A percentile compares a stretch with the other conserved stretches of the same genome.
phyloP scores from a whole-genome alignment of 2,113 vertebrate species.

The Cyphomyrus plagiostoma region DNA sequence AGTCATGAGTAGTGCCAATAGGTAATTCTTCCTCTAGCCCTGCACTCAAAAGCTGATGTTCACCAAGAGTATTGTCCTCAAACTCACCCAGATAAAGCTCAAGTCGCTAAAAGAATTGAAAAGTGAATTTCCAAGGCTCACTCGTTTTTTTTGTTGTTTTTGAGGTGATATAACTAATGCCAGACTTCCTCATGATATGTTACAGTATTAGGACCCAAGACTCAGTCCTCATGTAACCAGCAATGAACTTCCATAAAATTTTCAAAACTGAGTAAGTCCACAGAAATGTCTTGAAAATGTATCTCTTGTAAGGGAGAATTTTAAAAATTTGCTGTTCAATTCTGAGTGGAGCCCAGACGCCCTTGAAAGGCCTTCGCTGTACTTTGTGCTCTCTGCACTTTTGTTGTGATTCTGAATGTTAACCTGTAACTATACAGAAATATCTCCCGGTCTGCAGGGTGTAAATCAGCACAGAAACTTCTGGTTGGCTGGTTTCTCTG shows the following conservation, averaged over 20 bases:
- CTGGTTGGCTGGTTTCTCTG: constrained; percentile 1
- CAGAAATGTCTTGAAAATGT: not conserved
- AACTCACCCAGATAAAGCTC: not conserved
- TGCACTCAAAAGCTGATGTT: not conserved
- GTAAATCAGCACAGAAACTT: not conserved
- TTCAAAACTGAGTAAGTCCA: not conserved
- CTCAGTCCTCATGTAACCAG: not conserved
- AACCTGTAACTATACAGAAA: not conserved
- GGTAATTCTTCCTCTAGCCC: not conserved
- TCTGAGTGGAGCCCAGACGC: not conserved
- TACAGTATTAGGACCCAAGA: not conserved
- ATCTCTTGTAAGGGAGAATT: not conserved
- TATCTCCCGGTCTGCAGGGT: not conserved
- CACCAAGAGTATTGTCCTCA: not conserved
- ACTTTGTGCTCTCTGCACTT: not conserved
- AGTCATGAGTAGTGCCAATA: not conserved
- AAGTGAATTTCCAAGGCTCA: not conserved
- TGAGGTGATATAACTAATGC: not conserved
- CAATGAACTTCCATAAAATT: not conserved
- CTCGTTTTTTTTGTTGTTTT: not conserved
- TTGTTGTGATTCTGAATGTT: not conserved
- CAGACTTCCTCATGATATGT: not conserved
- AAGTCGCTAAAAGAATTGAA: not conserved
- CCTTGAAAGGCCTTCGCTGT: not conserved
- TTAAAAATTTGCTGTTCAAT: not conserved